Conservation (phyloP, 35 echinoderm and acorn worm genomes). For the Lytechinus pictus region DNA sequence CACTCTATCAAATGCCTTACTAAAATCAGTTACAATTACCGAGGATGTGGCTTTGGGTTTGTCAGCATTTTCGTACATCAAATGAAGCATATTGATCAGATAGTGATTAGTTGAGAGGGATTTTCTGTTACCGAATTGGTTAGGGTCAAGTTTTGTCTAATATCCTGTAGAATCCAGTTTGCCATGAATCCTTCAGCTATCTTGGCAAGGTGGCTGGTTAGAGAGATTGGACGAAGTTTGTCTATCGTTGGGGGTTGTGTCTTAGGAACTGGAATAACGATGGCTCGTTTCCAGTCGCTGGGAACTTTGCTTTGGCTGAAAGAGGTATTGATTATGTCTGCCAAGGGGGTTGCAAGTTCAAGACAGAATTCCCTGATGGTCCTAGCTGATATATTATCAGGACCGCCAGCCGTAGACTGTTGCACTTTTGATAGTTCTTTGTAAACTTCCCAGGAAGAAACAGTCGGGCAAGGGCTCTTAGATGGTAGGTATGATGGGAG, state of each 20-base stretch:
- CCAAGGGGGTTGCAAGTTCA: slow-evolving; percentile 58
- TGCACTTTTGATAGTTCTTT: slow-evolving; percentile 1
- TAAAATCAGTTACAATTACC: no score
- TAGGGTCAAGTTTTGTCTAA: no score
- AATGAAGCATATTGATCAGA: no score
- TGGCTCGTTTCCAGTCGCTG: slow-evolving; percentile 67
- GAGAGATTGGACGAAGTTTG: slow-evolving; percentile 64
- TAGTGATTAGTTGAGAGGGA: no score
- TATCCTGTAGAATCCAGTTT: no score
- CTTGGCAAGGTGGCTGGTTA: slow-evolving; percentile 68
- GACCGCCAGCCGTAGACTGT: slow-evolving; percentile 17
- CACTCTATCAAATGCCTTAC: no score
- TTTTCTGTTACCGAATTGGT: no score
- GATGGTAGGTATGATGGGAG: slow-evolving; percentile 59
- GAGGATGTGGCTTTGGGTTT: no score
- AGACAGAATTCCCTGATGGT: slow-evolving; percentile 70
- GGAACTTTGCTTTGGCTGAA: slow-evolving; percentile 57
- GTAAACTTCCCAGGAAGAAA: slow-evolving; percentile 47
- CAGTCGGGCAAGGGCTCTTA: not conserved
- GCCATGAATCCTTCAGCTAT: slow-evolving; percentile 63
- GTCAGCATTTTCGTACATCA: no score
- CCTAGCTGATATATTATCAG: no score
- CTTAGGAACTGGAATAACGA: slow-evolving; percentile 67
- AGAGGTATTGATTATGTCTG: slow-evolving; percentile 58
- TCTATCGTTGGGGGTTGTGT: slow-evolving; percentile 56